Base-by-base conservation (phyloP, 2,113 vertebrate genomes). In the Nesogale talazaci region DNA sequence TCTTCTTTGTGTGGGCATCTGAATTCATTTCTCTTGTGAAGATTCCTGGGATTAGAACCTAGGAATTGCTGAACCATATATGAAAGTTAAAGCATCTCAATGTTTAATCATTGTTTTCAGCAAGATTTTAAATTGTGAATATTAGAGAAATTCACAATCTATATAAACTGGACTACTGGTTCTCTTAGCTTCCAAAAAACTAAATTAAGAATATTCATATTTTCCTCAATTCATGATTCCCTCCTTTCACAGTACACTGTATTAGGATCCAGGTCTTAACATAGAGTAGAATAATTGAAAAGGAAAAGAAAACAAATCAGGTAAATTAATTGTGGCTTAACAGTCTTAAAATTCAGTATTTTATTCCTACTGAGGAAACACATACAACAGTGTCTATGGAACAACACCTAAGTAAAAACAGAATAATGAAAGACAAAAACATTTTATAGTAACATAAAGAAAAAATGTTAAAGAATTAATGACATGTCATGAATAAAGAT, bases 11-110 rank as follows among this genome's bases (percentile, higher is more conserved):
- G 38, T 87, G 63, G 57, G 36, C 40, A 29, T 67, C 56, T 22
- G 31, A 80, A 90, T 94, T 89, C 23, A 31, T 85, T 95, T 92
- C 70, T 76, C 27, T 61, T 95, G 91, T 61, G 92, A 14, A 92
- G 82, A 90, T 83, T 90, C 42, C 31, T 88, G 87, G 20, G 31
- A 88, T 42, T 76, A 3, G 38, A 93, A n/a, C n/a, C n/a, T n/a
- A n/a, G n/a, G n/a, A n/a, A 85, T 3, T 93, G 38, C 72, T 94
- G 69, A 46, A 76, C 78, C 74, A 82, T 57, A 81, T 9, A 59
- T 22, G 86, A 81, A 75, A 77, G 67, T 94, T 90, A 95, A 93
- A 88, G 56, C 3, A 88, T 63, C 59, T 88, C 36, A 86, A 72
- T 83, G 75, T 91, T 83, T 65, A 93, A 56, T 63, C 70, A 6